Conservation (phyloP, 2,113 vertebrate genomes). For the Calyptommatus sinebrachiatus region DNA sequence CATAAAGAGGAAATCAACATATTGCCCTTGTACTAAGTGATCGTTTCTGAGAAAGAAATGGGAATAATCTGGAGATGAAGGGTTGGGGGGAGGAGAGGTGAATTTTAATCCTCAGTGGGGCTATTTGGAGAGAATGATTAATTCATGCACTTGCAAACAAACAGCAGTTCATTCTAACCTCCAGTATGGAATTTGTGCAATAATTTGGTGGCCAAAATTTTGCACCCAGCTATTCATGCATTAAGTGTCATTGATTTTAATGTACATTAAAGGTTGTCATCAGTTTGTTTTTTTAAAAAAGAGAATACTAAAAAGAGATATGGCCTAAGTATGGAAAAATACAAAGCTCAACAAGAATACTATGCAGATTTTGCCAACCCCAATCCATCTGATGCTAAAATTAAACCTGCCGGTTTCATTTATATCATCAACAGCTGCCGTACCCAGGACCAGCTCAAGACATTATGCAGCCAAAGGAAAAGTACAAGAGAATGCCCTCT, state of each 20-base stretch:
- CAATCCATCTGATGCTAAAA: not conserved
- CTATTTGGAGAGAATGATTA: constrained; percentile 28
- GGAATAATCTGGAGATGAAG: constrained; percentile 56
- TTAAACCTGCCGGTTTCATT: not conserved
- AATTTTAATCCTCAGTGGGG: constrained; percentile 31
- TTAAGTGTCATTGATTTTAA: not conserved
- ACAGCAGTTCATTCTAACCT: constrained; percentile 12
- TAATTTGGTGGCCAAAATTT: not conserved
- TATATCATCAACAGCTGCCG: not conserved
- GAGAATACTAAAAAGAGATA: not conserved
- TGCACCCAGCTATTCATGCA: not conserved
- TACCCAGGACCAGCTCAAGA: too few relatives aligned
- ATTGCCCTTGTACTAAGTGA: constrained; percentile 56
- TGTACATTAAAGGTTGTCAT: not conserved
- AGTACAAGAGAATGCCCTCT: too few relatives aligned
- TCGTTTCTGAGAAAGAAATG: constrained; percentile 56
- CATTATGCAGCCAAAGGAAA: too few relatives aligned
- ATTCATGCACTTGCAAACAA: constrained; percentile 28
- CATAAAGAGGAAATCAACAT: constrained; percentile 55
- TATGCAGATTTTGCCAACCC: not conserved
- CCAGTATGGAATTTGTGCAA: constrained; percentile 18
- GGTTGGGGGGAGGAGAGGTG: constrained; percentile 16
- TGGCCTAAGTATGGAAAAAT: not conserved
- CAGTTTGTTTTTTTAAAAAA: not conserved
- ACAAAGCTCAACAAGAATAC: not conserved